Evolutionary conservation across 1,140 invertebrate genomes (phyloP), one percentile per base, ranked within the genome.

Genomic region (Oncopodura yosiiana): DNA sequence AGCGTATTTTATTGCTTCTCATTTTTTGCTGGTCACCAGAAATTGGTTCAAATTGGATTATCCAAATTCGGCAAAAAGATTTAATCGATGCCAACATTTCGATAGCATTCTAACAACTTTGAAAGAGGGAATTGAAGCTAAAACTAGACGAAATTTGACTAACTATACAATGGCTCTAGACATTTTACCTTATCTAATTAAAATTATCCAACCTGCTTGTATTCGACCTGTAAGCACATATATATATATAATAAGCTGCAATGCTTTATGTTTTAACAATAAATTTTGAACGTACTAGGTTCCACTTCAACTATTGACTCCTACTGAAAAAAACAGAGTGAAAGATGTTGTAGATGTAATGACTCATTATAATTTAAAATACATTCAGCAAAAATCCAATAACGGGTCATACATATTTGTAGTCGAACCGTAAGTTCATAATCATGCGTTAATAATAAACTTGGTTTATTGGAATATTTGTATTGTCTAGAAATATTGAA

Each of bases 311-410:
- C 69, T 92, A 42, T 89, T 84, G 68, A 84, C 78, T 29, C 67
- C 78, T 38, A 73, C 74, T 62, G 93, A 95, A 70, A 87, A 83
- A 60, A 72, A 74, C 12, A 77, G 81, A 41, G 66, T 94, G 14
- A 65, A 69, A 1, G 70, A 79, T 23, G 77, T 91, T 14, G 81
- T 94, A 2, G 74, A 80, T 49, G 76, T 86, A 1, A 88, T 95
- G 86, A 78, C 91, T 32, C 83, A 88, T 66, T 88, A 91, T 68
- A 91, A 88, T 56, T 70, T 96, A 45, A 84, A 80, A 16, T 93
- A 89, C 70, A 73, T 80, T 1, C 91, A 94, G 70, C 81, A 87
- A 48, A 81, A 83, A 38, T 76, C 74, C 4, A 58, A 70, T 0
- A 87, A 93, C 58, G 88, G 88, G 39, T 78, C 76, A 38, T 93